Conservation (phyloP, 2,888 invertebrate species). For the Orthosia gothica region DNA sequence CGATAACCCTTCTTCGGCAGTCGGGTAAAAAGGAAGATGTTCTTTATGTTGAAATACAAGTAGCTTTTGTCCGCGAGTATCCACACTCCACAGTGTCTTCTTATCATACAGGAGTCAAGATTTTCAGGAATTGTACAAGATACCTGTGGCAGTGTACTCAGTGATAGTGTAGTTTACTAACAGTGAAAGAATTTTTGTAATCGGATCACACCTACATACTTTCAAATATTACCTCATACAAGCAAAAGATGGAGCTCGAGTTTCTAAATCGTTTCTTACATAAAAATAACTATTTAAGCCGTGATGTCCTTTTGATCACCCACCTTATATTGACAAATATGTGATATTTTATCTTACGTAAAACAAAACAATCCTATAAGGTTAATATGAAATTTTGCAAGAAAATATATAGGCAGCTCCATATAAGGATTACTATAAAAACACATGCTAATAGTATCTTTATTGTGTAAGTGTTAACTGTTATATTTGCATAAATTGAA, state of each 20-base stretch:
- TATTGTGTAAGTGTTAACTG: not conserved
- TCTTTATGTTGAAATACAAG: too few relatives aligned
- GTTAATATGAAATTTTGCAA: not conserved
- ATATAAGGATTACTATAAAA: not conserved
- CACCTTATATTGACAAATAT: constrained; percentile 27
- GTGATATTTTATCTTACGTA: constrained; percentile 23
- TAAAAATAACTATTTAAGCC: constrained; percentile 1
- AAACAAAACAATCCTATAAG: constrained; percentile 27
- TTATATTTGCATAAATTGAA: not conserved
- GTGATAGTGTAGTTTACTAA: too few relatives aligned
- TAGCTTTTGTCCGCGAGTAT: too few relatives aligned
- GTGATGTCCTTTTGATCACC: constrained; percentile 16
- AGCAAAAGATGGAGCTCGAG: not conserved
- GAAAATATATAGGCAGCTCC: not conserved
- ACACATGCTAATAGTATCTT: not conserved
- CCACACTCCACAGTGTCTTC: too few relatives aligned
- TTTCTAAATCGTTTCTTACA: not conserved
- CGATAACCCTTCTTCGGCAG: too few relatives aligned
- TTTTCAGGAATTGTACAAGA: too few relatives aligned
- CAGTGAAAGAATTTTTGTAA: too few relatives aligned
- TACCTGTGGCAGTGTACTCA: too few relatives aligned
- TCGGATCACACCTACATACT: not conserved
- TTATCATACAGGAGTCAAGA: too few relatives aligned
- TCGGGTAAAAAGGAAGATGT: too few relatives aligned
- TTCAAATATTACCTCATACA: not conserved